A percentile compares a stretch with the other conserved stretches of the same genome.
phyloP scores from a whole-genome alignment of 1,140 invertebrate genomes.

The Trichonephila clavipes region DNA sequence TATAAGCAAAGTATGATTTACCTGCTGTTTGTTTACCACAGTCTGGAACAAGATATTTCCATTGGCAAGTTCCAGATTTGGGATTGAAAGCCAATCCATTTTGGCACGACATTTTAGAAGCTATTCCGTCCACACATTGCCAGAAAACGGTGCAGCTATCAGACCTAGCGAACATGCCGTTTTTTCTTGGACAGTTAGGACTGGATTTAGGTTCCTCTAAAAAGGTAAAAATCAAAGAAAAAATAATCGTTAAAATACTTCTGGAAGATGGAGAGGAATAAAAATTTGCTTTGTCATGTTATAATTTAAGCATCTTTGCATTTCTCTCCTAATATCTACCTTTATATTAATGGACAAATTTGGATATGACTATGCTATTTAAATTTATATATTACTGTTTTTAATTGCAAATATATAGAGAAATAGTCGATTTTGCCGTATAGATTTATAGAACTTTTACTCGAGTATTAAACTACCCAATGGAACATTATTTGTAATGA shows the following conservation, averaged over 20 bases:
- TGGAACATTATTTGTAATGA: too few species aligned
- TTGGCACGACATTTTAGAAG: slow-evolving; percentile 89
- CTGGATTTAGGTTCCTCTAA: slow-evolving; percentile 70
- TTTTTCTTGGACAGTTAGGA: slow-evolving; percentile 83
- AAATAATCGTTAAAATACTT: not conserved
- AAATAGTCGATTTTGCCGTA: too few species aligned
- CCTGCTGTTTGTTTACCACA: slow-evolving; percentile 80
- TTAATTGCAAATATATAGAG: too few species aligned
- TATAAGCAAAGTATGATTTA: not conserved
- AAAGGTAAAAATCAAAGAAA: not conserved
- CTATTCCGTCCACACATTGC: slow-evolving; percentile 92
- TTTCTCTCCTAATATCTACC: not conserved
- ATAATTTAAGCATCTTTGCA: not conserved
- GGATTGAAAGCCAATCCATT: slow-evolving; percentile 93
- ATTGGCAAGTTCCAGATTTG: slow-evolving; percentile 89
- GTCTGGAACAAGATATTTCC: slow-evolving; percentile 85
- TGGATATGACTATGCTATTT: too few species aligned
- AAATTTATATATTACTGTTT: too few species aligned
- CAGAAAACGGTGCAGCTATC: slow-evolving; percentile 91
- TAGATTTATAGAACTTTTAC: too few species aligned
- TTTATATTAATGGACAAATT: too few species aligned
- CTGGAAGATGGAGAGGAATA: not conserved
- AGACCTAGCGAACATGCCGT: slow-evolving; percentile 88
- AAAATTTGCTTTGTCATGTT: not conserved
- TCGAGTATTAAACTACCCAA: too few species aligned